These are phyloP conservation scores for Leptonema lineaticorne DNA, from an alignment of 1,140 invertebrate genomes.

Conservation along the genomic window DNA sequence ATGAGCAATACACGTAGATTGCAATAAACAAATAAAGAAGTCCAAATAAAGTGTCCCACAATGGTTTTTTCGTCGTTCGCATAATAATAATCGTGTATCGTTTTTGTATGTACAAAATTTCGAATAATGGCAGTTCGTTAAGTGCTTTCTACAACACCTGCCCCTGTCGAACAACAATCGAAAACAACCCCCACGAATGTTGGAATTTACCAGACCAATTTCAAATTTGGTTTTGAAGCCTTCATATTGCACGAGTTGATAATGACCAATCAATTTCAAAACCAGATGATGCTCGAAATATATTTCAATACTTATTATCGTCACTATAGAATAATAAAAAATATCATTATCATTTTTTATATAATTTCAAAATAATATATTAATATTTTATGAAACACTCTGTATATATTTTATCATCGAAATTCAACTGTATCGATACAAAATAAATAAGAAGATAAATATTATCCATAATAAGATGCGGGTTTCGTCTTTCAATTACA, in stretches of 20 bases:
- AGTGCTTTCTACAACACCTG: not conserved
- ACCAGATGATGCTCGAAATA: not conserved
- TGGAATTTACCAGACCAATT: not conserved
- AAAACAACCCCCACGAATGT: not conserved
- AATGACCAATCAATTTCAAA: not conserved
- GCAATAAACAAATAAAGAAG: not conserved
- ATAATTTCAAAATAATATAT: no score
- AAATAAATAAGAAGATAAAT: not conserved
- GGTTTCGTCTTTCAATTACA: constrained; percentile 22
- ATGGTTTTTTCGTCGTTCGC: not conserved
- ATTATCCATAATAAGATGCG: not conserved
- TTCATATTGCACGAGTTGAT: not conserved
- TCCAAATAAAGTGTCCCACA: not conserved
- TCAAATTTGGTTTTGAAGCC: not conserved
- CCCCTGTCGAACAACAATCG: constrained; percentile 5
- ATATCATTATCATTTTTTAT: no score
- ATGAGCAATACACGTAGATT: no score
- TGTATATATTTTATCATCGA: not conserved
- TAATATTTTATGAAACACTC: not conserved
- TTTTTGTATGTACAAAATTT: not conserved
- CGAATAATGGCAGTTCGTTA: constrained; percentile 8
- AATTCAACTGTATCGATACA: not conserved
- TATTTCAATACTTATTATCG: no score
- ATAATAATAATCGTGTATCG: not conserved
- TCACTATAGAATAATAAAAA: no score